A percentile compares a stretch with the other conserved stretches of the same genome.
These are phyloP conservation scores for Caenorhabditis inopinata DNA, from an alignment of 1,140 invertebrate genomes.

Conservation along the genomic window DNA sequence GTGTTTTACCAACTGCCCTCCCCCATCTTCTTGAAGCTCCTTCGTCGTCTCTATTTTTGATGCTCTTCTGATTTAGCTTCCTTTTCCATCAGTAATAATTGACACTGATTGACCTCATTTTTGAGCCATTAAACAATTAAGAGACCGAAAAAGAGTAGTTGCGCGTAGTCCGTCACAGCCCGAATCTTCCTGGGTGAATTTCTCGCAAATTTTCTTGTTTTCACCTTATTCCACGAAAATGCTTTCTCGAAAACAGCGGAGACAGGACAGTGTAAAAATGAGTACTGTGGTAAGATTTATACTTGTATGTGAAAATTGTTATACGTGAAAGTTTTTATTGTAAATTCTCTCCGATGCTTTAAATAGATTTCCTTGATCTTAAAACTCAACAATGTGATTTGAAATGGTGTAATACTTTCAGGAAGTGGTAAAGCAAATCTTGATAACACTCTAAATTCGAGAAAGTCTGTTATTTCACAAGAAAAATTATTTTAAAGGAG, in stretches of 20 bases:
- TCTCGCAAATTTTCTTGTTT: background rate
- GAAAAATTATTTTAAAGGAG: too few relatives aligned
- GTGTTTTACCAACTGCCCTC: background rate
- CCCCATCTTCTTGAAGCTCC: background rate
- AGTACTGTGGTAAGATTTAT: conserved; percentile 8
- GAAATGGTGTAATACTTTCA: too few relatives aligned
- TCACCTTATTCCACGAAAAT: background rate
- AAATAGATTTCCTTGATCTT: too few relatives aligned
- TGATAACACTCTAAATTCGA: too few relatives aligned
- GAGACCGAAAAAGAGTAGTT: conserved; percentile 8
- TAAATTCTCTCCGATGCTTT: too few relatives aligned
- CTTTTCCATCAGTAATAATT: conserved; percentile 8
- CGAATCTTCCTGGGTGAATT: too few relatives aligned
- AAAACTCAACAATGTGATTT: too few relatives aligned
- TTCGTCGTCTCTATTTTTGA: background rate
- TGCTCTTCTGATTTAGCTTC: conserved; percentile 19
- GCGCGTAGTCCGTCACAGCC: background rate
- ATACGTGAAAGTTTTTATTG: too few relatives aligned
- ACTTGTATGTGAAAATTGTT: too few relatives aligned
- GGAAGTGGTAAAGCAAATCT: too few relatives aligned
- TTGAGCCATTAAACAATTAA: conserved; percentile 22
- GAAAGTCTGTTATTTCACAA: too few relatives aligned
- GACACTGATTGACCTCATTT: background rate
- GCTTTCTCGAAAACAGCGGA: background rate
- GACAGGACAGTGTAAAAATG: conserved; percentile 7